Evolutionary conservation across 2,797 vertebrate species (phyloP), one percentile per base, ranked within the genome.

Genomic region (Betta splendens): DNA sequence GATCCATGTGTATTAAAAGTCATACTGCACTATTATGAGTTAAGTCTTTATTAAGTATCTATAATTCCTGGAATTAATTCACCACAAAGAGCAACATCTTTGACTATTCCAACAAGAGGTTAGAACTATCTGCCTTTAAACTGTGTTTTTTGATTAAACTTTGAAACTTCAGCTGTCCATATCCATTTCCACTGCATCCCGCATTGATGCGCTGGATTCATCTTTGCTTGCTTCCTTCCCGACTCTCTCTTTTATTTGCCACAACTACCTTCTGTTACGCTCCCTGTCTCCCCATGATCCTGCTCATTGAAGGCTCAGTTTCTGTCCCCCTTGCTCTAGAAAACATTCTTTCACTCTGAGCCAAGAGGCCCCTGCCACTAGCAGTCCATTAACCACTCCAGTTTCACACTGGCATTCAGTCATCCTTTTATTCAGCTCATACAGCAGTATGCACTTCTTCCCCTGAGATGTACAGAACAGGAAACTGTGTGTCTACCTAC

Each of bases 371-470:
- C 65, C 76, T 65, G 58, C 48, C 54, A 75, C 72, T 52, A 69
- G 47, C 66, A 79, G 61, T 77, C 72, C 70, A 86, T 84, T 85
- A 84, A 77, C 54, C 75, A 83, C 80, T 85, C 77, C 67, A 80
- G 80, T 86, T 87, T 85, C 85, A 80, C 28, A 35, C 71, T 77
- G 75, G 71, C 82, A 75, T 72, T 57, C 59, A 49, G 53, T 81
- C 80, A 52, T 64, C 40, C 49, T 45, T 58, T 72, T 76, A 64
- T 75, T 81, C 52, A 66, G 9, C 37, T 65, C 64, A 58, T 64
- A n/a, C n/a, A n/a, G n/a, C n/a, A 83, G 64, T 55, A 49, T 50
- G 64, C 47, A 70, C 52, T 43, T 77, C 61, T 70, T 79, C 44
- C 50, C 16, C 57, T 18, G 10, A 69, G 51, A 70, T 52, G 29